Evolutionary conservation across 2,888 invertebrate genomes (phyloP).

Genomic region (Eristalinus aeneus): DNA sequence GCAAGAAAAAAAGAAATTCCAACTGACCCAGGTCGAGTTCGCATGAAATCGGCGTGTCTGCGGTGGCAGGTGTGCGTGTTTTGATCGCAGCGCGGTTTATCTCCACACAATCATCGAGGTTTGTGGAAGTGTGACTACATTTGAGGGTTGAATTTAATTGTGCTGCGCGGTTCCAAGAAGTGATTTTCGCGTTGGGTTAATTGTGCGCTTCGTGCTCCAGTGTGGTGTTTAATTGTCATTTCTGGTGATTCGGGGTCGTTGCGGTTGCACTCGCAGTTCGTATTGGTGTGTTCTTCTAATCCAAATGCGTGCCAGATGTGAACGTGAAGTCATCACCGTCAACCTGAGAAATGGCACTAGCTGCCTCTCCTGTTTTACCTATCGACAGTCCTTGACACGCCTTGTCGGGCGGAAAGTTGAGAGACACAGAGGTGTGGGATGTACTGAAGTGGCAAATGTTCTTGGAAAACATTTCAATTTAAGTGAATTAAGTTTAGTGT

Average conservation of each 20-base stretch:
- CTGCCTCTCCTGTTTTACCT: background rate
- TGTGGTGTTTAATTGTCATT: constrained; percentile 46
- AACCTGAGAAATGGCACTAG: background rate
- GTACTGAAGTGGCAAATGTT: background rate
- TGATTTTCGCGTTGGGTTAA: constrained; percentile 17
- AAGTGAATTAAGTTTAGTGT: background rate
- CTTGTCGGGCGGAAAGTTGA: background rate
- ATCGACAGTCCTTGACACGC: background rate
- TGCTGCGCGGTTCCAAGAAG: constrained; percentile 43
- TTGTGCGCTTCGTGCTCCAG: background rate
- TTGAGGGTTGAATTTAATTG: constrained; percentile 3
- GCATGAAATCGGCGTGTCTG: constrained; percentile 11
- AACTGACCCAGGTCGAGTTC: constrained; percentile 46
- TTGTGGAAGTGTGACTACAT: constrained; percentile 31
- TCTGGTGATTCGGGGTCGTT: constrained; percentile 9
- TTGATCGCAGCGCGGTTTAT: background rate
- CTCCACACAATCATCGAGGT: background rate
- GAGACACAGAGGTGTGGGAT: background rate
- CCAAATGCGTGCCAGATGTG: background rate
- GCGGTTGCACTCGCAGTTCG: background rate
- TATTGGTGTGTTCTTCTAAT: background rate
- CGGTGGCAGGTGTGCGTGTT: constrained; percentile 22
- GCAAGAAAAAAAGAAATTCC: background rate
- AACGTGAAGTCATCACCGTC: background rate
- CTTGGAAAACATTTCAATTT: background rate